phyloP scores from a whole-genome alignment of 2,797 vertebrate genomes.

The Pampus argenteus region DNA sequence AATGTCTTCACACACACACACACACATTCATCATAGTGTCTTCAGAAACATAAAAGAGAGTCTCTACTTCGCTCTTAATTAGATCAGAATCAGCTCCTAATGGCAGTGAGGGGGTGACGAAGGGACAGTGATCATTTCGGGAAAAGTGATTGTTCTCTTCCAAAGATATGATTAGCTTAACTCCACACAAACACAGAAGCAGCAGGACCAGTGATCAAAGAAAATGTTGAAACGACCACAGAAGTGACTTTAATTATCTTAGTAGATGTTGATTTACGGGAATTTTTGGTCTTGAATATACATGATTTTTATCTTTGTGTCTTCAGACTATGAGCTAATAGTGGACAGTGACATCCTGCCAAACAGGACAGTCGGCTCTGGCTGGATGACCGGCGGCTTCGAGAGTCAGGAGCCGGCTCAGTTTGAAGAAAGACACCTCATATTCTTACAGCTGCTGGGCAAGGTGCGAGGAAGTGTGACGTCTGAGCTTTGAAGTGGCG shows the following conservation, averaged over 20 bases:
- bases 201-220: not conserved
- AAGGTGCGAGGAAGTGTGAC: conserved; percentile 84
- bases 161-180: not conserved
- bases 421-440: conserved; percentile 97
- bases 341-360: conserved; percentile 93
- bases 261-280: not conserved
- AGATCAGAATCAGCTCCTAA: not conserved
- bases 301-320: conserved; percentile 13
- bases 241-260: not conserved
- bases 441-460: conserved; percentile 96
- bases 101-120: not conserved
- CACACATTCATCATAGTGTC: conserved; percentile 4
- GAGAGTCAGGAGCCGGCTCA: conserved; percentile 92
- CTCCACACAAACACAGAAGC: not conserved
- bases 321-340: conserved; percentile 93
- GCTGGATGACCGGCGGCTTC: conserved; percentile 86
- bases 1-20: not conserved
- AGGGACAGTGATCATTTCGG: not conserved
- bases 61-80: not conserved
- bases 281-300: not conserved
- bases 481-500: not conserved
- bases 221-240: not conserved
- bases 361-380: conserved; percentile 84
- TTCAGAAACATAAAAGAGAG: not conserved
- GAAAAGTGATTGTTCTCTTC: not conserved